phyloP scores from a whole-genome alignment of 2,113 vertebrate genomes.

The Larimichthys polyactis region DNA sequence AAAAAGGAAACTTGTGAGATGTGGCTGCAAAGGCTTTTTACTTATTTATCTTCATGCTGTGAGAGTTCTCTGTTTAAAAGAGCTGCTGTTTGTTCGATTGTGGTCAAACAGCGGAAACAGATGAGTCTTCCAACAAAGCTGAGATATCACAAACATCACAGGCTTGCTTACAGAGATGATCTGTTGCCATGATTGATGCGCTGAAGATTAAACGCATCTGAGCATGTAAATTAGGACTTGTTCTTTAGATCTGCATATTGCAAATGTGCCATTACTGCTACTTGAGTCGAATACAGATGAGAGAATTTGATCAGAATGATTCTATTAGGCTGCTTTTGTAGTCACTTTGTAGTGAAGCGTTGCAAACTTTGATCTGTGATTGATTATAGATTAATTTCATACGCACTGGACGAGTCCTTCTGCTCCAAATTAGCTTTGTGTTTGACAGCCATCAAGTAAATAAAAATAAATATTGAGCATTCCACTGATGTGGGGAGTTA shows the following conservation, averaged over 20 bases:
- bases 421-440: background rate
- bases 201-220: slow-evolving; percentile 13
- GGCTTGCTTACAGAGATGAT: slow-evolving; percentile 27
- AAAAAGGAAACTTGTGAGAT: slow-evolving; percentile 20
- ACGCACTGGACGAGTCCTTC: background rate
- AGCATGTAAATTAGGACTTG: slow-evolving; percentile 27
- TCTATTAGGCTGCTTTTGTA: background rate
- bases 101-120: slow-evolving; percentile 42
- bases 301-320: slow-evolving; percentile 12
- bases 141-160: slow-evolving; percentile 19
- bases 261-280: background rate
- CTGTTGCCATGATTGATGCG: slow-evolving; percentile 33
- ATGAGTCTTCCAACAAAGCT: background rate
- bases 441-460: background rate
- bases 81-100: slow-evolving; percentile 6
- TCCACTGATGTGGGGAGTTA: background rate
- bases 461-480: background rate
- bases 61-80: slow-evolving; percentile 7
- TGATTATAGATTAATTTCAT: slow-evolving; percentile 18
- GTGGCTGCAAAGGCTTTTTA: slow-evolving; percentile 34
- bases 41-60: slow-evolving; percentile 38
- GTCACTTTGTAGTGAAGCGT: slow-evolving; percentile 15
- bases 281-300: slow-evolving; percentile 30
- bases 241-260: slow-evolving; percentile 28
- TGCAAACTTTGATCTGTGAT: slow-evolving; percentile 25